Conservation (phyloP, 1,140 invertebrate species). For the Eubasilissa regina region DNA sequence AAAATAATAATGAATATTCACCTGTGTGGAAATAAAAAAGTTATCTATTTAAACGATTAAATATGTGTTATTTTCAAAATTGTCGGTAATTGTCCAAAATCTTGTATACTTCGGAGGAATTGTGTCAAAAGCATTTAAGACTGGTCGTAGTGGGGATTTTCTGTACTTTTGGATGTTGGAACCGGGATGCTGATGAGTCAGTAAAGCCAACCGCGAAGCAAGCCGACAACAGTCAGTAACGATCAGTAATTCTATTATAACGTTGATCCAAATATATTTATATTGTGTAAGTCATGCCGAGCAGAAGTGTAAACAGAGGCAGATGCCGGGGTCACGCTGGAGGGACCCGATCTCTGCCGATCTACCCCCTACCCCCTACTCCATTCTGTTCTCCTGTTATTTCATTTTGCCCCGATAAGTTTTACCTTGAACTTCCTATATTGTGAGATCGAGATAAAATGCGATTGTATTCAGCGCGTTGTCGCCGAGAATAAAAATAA, state of each 20-base stretch:
- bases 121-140: too few species aligned
- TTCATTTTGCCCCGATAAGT: conserved; percentile 23
- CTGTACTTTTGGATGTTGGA: too few species aligned
- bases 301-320: conserved; percentile 56
- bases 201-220: conserved; percentile 12
- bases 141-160: too few species aligned
- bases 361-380: conserved; percentile 4
- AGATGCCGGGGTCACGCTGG: conserved; percentile 49
- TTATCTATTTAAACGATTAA: too few species aligned
- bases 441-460: conserved; percentile 33
- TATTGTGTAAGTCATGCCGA: conserved; percentile 52
- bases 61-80: too few species aligned
- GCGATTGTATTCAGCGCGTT: conserved; percentile 28
- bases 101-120: too few species aligned
- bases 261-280: conserved; percentile 59
- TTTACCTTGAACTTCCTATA: conserved; percentile 35
- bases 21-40: too few species aligned
- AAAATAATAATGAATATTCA: too few species aligned
- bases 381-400: conserved; percentile 28
- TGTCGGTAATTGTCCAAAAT: too few species aligned
- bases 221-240: conserved; percentile 14
- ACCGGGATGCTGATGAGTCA: too few species aligned
- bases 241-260: conserved; percentile 52
- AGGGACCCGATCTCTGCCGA: conserved; percentile 10
- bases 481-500: conserved; percentile 13